phyloP scores from a whole-genome alignment of 2,888 invertebrate genomes.

The Nezara viridula region DNA sequence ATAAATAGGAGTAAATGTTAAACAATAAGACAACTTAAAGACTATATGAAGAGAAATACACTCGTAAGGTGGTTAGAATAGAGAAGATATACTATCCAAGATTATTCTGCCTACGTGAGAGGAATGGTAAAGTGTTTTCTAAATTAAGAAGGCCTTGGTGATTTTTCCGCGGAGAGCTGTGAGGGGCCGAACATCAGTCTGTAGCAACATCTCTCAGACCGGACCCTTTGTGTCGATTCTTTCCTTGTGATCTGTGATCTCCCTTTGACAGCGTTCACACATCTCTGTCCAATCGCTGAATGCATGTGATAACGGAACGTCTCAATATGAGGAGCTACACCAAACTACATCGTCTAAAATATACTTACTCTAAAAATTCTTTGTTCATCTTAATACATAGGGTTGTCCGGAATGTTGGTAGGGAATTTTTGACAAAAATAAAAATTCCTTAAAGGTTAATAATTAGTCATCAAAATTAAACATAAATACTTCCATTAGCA shows the following conservation, averaged over 20 bases:
- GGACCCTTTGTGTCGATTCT: not conserved
- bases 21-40: not conserved
- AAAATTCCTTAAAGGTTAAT: too few species aligned
- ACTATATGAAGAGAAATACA: not conserved
- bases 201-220: not conserved
- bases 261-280: not conserved
- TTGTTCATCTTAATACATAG: too few species aligned
- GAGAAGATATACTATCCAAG: not conserved
- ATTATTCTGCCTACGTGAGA: conserved; percentile 5
- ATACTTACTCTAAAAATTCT: too few species aligned
- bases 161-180: not conserved
- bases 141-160: not conserved
- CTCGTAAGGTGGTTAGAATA: not conserved
- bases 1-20: not conserved
- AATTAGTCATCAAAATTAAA: too few species aligned
- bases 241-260: not conserved
- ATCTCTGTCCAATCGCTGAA: not conserved
- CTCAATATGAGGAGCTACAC: not conserved
- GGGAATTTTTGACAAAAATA: too few species aligned
- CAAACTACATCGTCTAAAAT: not conserved
- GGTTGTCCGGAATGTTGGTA: too few species aligned
- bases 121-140: conserved; percentile 11
- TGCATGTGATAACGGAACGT: not conserved
- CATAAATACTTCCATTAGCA: too few species aligned
- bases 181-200: not conserved